Percentiles rank a stretch among this genome's conserved stretches.
These are phyloP conservation scores for Pseudolaguvia tuberculata DNA, from an alignment of 2,113 vertebrate genomes.

Conservation along the genomic window DNA sequence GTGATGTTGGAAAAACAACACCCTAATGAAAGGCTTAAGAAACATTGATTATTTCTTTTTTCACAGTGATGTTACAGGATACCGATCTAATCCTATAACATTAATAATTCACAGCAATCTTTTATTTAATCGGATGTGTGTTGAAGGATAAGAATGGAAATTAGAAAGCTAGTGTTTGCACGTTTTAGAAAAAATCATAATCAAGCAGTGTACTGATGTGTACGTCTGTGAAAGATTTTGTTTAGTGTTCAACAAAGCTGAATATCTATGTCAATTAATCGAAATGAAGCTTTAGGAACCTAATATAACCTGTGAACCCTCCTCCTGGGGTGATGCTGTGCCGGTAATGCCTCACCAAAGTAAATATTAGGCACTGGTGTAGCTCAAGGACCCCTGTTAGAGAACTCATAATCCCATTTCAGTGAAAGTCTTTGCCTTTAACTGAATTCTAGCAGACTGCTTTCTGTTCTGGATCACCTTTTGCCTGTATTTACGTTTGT, in stretches of 20 bases:
- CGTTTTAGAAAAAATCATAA: neutral
- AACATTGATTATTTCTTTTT: neutral
- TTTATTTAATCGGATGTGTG: neutral
- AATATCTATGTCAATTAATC: constrained; percentile 8
- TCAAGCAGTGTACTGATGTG: neutral
- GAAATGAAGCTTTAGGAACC: neutral
- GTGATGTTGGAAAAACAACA: neutral
- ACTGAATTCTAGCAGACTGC: too few species aligned
- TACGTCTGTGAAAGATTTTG: neutral
- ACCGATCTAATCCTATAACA: neutral
- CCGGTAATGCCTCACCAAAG: neutral
- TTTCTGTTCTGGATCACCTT: too few species aligned
- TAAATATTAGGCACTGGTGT: neutral
- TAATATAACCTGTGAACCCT: neutral
- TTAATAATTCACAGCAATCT: neutral
- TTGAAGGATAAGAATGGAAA: neutral
- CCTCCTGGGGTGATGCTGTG: constrained; percentile 1
- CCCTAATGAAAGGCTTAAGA: neutral
- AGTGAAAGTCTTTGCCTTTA: constrained; percentile 2
- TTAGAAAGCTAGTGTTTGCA: neutral
- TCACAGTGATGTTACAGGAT: neutral
- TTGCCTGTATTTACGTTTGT: too few species aligned
- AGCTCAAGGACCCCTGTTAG: neutral
- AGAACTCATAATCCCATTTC: constrained; percentile 4
- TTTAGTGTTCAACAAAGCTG: neutral